Evolutionary conservation across 2,888 invertebrate genomes (phyloP), one percentile per base, ranked within the genome.

Genomic region (Caenorhabditis angaria): DNA sequence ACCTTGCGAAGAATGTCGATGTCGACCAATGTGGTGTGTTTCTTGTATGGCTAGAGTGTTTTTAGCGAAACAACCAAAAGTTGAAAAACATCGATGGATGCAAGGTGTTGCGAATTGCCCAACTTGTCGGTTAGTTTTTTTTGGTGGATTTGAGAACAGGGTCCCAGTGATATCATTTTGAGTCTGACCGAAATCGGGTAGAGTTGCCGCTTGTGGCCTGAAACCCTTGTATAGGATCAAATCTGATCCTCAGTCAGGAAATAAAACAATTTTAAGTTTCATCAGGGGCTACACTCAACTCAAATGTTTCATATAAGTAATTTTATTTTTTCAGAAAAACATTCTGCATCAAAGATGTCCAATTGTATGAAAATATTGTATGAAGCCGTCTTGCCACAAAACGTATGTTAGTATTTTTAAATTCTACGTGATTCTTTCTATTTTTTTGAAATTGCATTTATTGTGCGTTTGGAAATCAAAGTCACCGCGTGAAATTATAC

Each of bases 81-180:
- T 25, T 20, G 24, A 27, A 14, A 25, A 25, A 22, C 25, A 20
- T 18, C 22, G n/a, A 25, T 27, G 28, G 27, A 6, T 54, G 8
- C n/a, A n/a, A 3, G 54, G 54, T 24, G 27, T 25, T 14, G 35
- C 12, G 12, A 18, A 20, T n/a, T 57, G 57, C 18, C 57, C 57
- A 35, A 57, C 57, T 32, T 59, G 59, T 10, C 2, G 59, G 59
- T 59, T 8, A 47, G 22, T n/a, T 59, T 59, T 59, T 14, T 41
- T 10, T 48, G 18, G n/a, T 24, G 18, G 28, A 8, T 27, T 20
- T 51, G 32, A 32, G 32, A 32, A n/a, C n/a, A n/a, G n/a, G n/a
- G n/a, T n/a, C n/a, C n/a, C n/a, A n/a, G n/a, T n/a, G n/a, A n/a
- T n/a, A n/a, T n/a, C n/a, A n/a, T n/a, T n/a, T n/a, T n/a, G n/a